Evolutionary conservation across 2,888 invertebrate species (phyloP).

Genomic region (Dorcus parallelipipedus): DNA sequence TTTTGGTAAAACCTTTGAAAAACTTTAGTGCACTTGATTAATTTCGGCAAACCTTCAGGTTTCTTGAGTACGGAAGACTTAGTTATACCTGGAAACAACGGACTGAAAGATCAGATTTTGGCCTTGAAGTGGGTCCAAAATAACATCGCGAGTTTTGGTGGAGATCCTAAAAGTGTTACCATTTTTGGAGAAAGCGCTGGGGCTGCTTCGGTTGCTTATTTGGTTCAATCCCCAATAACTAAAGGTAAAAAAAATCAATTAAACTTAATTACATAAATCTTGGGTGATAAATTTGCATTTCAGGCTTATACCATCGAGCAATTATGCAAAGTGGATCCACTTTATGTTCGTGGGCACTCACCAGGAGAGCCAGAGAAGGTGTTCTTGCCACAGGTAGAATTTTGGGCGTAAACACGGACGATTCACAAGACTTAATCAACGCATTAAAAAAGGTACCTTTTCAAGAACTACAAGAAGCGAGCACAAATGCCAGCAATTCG

Average conservation of each 20-base stretch:
- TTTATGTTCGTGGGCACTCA: constrained; percentile 10
- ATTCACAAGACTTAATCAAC: constrained; percentile 19
- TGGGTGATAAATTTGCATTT: not conserved
- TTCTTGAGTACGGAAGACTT: constrained; percentile 11
- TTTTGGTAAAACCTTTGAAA: constrained; percentile 26
- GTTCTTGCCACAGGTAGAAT: constrained; percentile 21
- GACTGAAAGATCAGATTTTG: constrained; percentile 7
- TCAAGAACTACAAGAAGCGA: not conserved
- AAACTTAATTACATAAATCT: not conserved
- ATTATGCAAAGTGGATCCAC: constrained; percentile 11
- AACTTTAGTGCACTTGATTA: not conserved
- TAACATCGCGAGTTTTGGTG: constrained; percentile 8
- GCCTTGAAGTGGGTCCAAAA: constrained; percentile 8
- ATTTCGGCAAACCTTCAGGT: not conserved
- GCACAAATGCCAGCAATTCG: not conserved
- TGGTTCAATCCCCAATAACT: constrained; percentile 1
- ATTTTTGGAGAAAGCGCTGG: constrained; percentile 12
- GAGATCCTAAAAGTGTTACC: constrained; percentile 8
- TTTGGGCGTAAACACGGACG: not conserved
- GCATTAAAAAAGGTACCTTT: constrained; percentile 23
- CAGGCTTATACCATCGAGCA: constrained; percentile 11
- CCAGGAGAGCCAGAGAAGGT: constrained; percentile 18
- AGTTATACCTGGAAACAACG: constrained; percentile 8
- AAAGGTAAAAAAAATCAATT: not conserved
- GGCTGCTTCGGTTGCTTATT: constrained; percentile 11